These are phyloP conservation scores for Macrosoma leucophasiata DNA, from an alignment of 2,888 invertebrate genomes.

Conservation along the genomic window DNA sequence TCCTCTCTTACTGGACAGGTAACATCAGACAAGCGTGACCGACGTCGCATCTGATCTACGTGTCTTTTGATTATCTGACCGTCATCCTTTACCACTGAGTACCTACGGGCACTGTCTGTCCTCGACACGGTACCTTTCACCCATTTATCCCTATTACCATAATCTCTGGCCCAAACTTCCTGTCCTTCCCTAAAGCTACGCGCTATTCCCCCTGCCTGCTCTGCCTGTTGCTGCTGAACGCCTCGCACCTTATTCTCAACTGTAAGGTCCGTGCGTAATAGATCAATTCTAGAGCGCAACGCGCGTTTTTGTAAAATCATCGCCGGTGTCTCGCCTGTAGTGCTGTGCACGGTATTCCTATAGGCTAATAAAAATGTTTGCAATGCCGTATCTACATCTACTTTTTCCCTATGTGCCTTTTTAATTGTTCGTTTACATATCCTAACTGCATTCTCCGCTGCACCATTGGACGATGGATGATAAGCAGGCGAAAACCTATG, in stretches of 20 bases:
- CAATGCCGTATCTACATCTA: neutral
- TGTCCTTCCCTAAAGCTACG: too few species aligned
- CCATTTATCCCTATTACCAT: neutral
- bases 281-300: neutral
- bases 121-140: neutral
- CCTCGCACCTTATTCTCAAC: neutral
- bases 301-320: neutral
- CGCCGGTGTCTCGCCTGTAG: neutral
- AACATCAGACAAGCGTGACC: neutral
- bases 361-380: neutral
- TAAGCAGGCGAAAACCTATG: slow-evolving; percentile 6
- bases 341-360: neutral
- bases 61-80: neutral
- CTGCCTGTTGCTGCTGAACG: neutral
- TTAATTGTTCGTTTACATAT: slow-evolving; percentile 3
- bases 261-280: neutral
- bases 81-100: neutral
- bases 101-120: neutral
- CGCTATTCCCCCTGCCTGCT: neutral
- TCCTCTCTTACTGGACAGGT: too few species aligned
- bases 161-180: neutral
- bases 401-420: neutral
- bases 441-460: neutral
- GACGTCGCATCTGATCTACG: neutral
- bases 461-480: slow-evolving; percentile 4